Base-by-base conservation (phyloP, 2,888 invertebrate species). In the Carcina quercana region DNA sequence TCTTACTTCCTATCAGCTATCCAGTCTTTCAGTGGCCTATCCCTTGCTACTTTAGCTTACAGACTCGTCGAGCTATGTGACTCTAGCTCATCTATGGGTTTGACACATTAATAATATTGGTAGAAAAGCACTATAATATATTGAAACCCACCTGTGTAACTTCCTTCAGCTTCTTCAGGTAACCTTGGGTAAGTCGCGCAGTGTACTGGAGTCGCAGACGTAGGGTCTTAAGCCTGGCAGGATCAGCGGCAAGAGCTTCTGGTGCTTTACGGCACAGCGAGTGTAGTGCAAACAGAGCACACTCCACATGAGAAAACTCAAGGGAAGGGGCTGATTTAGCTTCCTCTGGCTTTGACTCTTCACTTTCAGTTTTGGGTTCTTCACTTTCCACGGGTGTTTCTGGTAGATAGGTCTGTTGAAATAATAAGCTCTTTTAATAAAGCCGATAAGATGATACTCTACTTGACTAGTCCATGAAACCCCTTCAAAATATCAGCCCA, bases 241-340 rank as follows among this genome's bases (percentile, higher is more conserved):
- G 89, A 55, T 93, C 91, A 13, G 90, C 87, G 42, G 91, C 87
- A 15, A 90, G 87, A 10, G 88, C 88, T 37, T 92, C 93, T 0
- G 94, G 92, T 43, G 88, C 86, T 57, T 92, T 92, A 42, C 91
- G 88, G 32, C 93, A 95, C 26, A 98, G 64, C 32, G 93, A 91
- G 56, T 91, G 91, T 25, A 91, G 74, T 7, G 88, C 86, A 61
- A 87, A 97, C 50, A 98, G 85, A 19, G 97, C 86, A 82, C 96
- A 96, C 79, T 98, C 98, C 2, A 97, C 95, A 60, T 93, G 92
- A 20, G 97, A 95, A 63, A 97, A 97, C 65, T 97, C 92, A 28
- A 97, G 87, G 38, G 93, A 91, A n/a, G 96, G 95, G 42, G 91
- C 88, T 25, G 89, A 78, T 22, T 71, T 62, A 3, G 45, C 31